Evolutionary conservation across 2,888 invertebrate species (phyloP).

Genomic region (Oconnorella tubifera): DNA sequence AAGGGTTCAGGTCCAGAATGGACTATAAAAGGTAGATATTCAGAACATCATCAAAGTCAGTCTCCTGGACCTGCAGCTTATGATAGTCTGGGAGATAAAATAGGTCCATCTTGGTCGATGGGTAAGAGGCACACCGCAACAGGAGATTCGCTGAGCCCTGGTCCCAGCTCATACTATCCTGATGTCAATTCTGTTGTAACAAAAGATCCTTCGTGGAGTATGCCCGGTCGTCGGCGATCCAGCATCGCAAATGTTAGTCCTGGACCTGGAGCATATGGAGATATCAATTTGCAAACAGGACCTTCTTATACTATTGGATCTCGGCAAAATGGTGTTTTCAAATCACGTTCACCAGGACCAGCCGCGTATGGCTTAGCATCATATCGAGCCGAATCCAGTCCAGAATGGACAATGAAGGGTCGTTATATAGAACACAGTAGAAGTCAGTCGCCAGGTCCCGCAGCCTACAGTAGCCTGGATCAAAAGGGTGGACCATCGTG

Average conservation of each 20-base stretch:
- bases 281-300: not conserved
- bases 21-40: slow-evolving; percentile 13
- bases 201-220: slow-evolving; percentile 16
- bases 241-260: slow-evolving; percentile 5
- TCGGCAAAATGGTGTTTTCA: not conserved
- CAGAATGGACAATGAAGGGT: slow-evolving; percentile 18
- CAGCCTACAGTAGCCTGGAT: not conserved
- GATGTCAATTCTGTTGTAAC: slow-evolving; percentile 14
- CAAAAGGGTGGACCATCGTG: slow-evolving; percentile 9
- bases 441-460: slow-evolving; percentile 13
- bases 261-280: slow-evolving; percentile 13
- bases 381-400: not conserved
- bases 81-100: not conserved
- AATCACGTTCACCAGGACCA: slow-evolving; percentile 11
- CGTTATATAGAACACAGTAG: slow-evolving; percentile 2
- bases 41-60: slow-evolving; percentile 2
- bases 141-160: not conserved
- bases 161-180: slow-evolving; percentile 4
- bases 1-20: slow-evolving; percentile 8
- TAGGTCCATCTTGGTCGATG: not conserved
- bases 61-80: slow-evolving; percentile 16
- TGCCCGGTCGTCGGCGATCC: not conserved
- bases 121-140: not conserved
- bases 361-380: slow-evolving; percentile 10
- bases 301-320: slow-evolving; percentile 10